A percentile compares a stretch with the other conserved stretches of the same genome.
Evolutionary conservation across 2,888 invertebrate genomes (phyloP).

Genomic region (Athalia cordata): DNA sequence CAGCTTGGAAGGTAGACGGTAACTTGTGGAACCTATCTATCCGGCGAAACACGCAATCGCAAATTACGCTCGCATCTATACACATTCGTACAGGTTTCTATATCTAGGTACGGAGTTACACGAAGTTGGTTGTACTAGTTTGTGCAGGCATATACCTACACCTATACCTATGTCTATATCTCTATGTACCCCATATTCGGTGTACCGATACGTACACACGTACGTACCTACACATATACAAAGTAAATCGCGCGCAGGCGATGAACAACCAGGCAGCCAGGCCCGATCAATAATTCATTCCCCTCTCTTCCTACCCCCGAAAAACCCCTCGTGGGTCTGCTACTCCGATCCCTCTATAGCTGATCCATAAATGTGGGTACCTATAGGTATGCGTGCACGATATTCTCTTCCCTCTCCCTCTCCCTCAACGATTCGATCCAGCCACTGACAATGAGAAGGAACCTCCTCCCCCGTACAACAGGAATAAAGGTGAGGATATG

Average conservation of each 20-base stretch:
- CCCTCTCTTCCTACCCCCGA: constrained; percentile 48
- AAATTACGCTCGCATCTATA: not conserved
- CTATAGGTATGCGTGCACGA: not conserved
- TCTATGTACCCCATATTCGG: too few species aligned
- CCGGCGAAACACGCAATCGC: not conserved
- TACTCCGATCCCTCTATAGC: not conserved
- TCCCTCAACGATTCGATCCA: too few species aligned
- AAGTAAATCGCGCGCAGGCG: constrained; percentile 28
- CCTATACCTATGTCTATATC: too few species aligned
- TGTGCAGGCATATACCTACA: too few species aligned
- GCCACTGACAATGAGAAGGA: too few species aligned
- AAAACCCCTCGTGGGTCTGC: constrained; percentile 2
- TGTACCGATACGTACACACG: too few species aligned
- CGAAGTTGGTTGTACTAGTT: too few species aligned
- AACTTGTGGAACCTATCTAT: not conserved
- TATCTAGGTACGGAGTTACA: not conserved
- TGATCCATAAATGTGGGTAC: not conserved
- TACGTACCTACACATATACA: not conserved
- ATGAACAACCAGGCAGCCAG: not conserved
- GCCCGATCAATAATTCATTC: constrained; percentile 66
- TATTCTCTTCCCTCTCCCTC: too few species aligned
- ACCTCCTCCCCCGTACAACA: too few species aligned
- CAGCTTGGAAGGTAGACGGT: constrained; percentile 16
- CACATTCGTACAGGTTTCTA: not conserved
- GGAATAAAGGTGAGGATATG: too few species aligned